A percentile compares a stretch with the other conserved stretches of the same genome.
Conservation (phyloP, 2,888 invertebrate genomes). For the Lathronympha strigana region DNA sequence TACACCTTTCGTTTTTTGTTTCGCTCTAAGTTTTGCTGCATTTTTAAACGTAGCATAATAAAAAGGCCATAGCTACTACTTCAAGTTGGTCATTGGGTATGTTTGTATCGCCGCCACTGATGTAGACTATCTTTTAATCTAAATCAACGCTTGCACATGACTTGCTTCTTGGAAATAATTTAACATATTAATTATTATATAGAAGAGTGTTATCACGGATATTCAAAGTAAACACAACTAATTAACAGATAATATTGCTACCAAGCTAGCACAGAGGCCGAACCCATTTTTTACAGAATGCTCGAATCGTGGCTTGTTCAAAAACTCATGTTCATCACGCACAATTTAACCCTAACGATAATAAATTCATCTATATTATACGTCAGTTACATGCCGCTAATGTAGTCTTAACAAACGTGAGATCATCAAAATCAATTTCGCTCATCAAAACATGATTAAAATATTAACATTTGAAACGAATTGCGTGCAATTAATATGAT, state of each 20-base stretch:
- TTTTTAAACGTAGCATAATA: too few relatives aligned
- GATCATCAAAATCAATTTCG: slow-evolving; percentile 33
- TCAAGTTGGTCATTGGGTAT: too few relatives aligned
- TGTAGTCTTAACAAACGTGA: slow-evolving; percentile 12
- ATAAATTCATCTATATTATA: slow-evolving; percentile 4
- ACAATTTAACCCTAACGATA: slow-evolving; percentile 5
- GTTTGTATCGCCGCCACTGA: too few relatives aligned
- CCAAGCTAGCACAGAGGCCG: background rate
- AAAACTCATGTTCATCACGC: background rate
- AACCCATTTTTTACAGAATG: too few relatives aligned
- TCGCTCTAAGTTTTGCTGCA: too few relatives aligned
- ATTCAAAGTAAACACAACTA: too few relatives aligned
- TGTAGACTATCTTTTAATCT: too few relatives aligned
- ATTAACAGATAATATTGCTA: background rate
- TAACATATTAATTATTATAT: too few relatives aligned
- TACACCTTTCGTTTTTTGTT: background rate
- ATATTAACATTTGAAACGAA: slow-evolving; percentile 30
- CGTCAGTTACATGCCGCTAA: slow-evolving; percentile 2
- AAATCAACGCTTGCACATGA: too few relatives aligned
- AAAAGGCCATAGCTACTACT: too few relatives aligned
- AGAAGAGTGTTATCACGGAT: too few relatives aligned
- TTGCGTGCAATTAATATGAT: slow-evolving; percentile 38
- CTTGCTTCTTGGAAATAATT: too few relatives aligned
- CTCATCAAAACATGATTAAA: slow-evolving; percentile 39
- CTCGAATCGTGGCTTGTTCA: background rate